Evolutionary conservation across 1,140 invertebrate genomes (phyloP).

Genomic region (Neodiprion lecontei): DNA sequence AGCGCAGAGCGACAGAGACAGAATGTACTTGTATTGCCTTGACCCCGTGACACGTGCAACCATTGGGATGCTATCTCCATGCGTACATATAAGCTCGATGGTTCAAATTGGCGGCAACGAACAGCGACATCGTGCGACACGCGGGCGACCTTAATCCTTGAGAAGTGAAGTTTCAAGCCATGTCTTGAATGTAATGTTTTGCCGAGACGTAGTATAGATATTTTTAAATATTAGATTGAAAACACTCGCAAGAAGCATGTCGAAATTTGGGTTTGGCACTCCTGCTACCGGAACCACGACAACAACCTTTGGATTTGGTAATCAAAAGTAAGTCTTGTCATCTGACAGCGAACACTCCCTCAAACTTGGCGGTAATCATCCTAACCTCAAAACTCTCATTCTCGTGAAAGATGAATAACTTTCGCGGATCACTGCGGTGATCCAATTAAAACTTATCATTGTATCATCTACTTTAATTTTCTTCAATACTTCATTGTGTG

Average conservation of each 20-base stretch:
- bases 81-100: too few relatives aligned
- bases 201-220: not conserved
- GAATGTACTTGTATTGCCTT: too few relatives aligned
- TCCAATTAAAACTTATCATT: slow-evolving; percentile 3
- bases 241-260: slow-evolving; percentile 21
- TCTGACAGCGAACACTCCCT: slow-evolving; percentile 23
- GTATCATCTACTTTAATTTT: not conserved
- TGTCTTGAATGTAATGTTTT: not conserved
- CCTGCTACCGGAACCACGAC: slow-evolving; percentile 39
- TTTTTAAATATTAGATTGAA: not conserved
- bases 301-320: slow-evolving; percentile 42
- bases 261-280: slow-evolving; percentile 47
- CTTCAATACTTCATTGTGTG: not conserved
- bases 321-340: slow-evolving; percentile 38
- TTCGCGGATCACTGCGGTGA: not conserved
- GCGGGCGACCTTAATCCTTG: too few relatives aligned
- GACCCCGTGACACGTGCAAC: too few relatives aligned
- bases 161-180: too few relatives aligned
- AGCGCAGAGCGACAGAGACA: too few relatives aligned
- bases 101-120: too few relatives aligned
- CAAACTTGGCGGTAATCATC: not conserved
- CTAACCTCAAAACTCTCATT: slow-evolving; percentile 8
- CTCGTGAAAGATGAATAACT: slow-evolving; percentile 16
- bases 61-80: too few relatives aligned
- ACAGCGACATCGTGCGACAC: too few relatives aligned